Evolutionary conservation across 2,888 invertebrate genomes (phyloP).

Genomic region (Drosophila trichaetosa): DNA sequence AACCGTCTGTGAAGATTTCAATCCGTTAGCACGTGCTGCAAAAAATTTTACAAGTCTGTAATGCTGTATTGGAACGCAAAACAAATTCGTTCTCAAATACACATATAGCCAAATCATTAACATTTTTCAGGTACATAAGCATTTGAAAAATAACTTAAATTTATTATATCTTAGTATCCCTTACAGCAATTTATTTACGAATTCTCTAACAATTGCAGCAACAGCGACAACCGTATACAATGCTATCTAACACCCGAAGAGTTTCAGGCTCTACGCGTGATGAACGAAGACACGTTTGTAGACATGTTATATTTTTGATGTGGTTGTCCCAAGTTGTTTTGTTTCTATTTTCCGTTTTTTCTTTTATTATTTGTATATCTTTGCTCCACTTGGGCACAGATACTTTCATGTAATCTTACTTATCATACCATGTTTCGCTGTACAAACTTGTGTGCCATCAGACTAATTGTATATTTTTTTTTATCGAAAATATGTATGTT

Average conservation of each 20-base stretch:
- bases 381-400: neutral
- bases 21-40: neutral
- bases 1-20: conserved; percentile 12
- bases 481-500: conserved; percentile 12
- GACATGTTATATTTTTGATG: conserved; percentile 31
- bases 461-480: conserved; percentile 27
- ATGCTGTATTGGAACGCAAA: neutral
- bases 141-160: neutral
- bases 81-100: neutral
- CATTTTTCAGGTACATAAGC: neutral
- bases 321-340: conserved; percentile 18
- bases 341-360: neutral
- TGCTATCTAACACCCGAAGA: conserved; percentile 60
- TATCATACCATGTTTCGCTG: conserved; percentile 20
- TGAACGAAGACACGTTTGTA: conserved; percentile 75
- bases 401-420: conserved; percentile 20
- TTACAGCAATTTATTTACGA: conserved; percentile 6
- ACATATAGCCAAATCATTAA: neutral
- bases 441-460: conserved; percentile 28
- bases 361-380: conserved; percentile 21
- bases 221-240: conserved; percentile 34
- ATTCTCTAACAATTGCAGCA: conserved; percentile 50
- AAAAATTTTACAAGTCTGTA: neutral
- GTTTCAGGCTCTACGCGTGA: conserved; percentile 56
- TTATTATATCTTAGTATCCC: neutral